Conservation (phyloP, 1,140 invertebrate species). For the Apis florea region DNA sequence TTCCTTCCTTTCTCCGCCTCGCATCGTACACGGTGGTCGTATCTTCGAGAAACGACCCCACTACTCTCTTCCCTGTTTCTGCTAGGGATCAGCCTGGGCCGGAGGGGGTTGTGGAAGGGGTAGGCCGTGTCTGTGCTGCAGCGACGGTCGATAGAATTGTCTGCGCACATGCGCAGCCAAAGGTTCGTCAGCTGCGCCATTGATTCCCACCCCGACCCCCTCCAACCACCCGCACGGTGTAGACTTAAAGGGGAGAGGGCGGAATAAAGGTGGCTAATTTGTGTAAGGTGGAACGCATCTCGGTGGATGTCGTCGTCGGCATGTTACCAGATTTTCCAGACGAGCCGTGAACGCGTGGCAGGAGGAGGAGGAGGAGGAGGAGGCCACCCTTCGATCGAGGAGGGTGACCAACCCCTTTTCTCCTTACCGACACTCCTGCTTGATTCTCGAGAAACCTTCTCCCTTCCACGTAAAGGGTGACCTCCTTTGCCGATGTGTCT, state of each 20-base stretch:
- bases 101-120: constrained; percentile 69
- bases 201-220: constrained; percentile 68
- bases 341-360: constrained; percentile 4
- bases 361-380: too few species aligned
- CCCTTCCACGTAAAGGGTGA: constrained; percentile 16
- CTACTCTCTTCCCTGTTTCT: constrained; percentile 12
- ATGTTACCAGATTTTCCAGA: constrained; percentile 28
- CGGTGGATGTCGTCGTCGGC: constrained; percentile 1
- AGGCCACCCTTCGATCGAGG: constrained; percentile 25
- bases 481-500: constrained; percentile 25
- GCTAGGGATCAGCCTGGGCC: constrained; percentile 61
- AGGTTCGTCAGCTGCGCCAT: constrained; percentile 78
- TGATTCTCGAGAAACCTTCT: neutral
- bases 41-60: constrained; percentile 53
- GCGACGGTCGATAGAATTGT: constrained; percentile 78
- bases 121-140: constrained; percentile 77
- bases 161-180: constrained; percentile 76
- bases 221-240: constrained; percentile 31
- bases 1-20: constrained; percentile 20
- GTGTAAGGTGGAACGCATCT: constrained; percentile 48
- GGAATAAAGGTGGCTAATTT: constrained; percentile 71
- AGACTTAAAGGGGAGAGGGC: constrained; percentile 75
- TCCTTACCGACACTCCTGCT: neutral
- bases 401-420: neutral
- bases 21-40: constrained; percentile 12